A percentile compares a stretch with the other conserved stretches of the same genome.
phyloP scores from a whole-genome alignment of 2,113 vertebrate species.

The Psittacara wagleri region DNA sequence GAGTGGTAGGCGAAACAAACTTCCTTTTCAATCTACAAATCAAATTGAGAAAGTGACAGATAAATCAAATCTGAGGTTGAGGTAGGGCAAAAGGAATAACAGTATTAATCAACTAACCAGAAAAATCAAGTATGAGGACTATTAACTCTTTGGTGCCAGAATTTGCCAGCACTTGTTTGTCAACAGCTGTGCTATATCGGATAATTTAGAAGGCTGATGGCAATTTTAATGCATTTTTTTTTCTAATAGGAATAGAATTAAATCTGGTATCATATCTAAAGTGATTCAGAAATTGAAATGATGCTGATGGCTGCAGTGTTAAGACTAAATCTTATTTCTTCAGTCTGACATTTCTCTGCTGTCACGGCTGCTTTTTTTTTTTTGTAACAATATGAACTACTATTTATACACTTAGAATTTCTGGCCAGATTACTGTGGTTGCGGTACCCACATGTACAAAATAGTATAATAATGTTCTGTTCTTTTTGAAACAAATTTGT shows the following conservation, averaged over 20 bases:
- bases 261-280: slow-evolving; percentile 39
- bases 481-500: slow-evolving; percentile 83
- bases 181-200: neutral
- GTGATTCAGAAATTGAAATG: slow-evolving; percentile 53
- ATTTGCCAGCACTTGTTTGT: neutral
- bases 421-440: slow-evolving; percentile 77
- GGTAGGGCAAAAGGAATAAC: neutral
- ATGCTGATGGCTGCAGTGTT: neutral
- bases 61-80: neutral
- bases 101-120: neutral
- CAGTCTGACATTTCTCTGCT: slow-evolving; percentile 38
- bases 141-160: neutral
- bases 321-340: slow-evolving; percentile 50
- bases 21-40: neutral
- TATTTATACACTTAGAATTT: slow-evolving; percentile 80
- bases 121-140: neutral
- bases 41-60: neutral
- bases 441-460: slow-evolving; percentile 75
- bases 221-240: neutral
- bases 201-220: neutral
- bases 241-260: slow-evolving; percentile 12
- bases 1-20: neutral
- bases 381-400: slow-evolving; percentile 60
- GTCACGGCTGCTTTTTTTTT: slow-evolving; percentile 1
- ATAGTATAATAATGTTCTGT: slow-evolving; percentile 81